A percentile compares a stretch with the other conserved stretches of the same genome.
These are phyloP conservation scores for Tetranychus piercei DNA, from an alignment of 2,888 invertebrate species.

Conservation along the genomic window DNA sequence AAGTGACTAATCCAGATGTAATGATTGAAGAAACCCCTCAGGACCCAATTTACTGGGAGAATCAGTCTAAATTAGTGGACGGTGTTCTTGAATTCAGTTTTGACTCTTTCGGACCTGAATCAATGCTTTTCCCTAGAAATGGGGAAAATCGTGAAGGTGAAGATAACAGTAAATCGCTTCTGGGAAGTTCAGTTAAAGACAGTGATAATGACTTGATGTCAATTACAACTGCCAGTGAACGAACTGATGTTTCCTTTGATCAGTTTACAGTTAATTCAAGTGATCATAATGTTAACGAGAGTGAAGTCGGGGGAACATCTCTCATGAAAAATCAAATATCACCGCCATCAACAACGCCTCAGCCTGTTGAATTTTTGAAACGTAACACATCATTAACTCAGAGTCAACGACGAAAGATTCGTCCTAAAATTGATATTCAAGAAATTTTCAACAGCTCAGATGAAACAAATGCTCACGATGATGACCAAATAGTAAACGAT, in stretches of 20 bases:
- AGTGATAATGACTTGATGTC: neutral
- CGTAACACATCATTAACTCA: constrained; percentile 19
- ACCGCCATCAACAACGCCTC: neutral
- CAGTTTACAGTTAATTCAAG: neutral
- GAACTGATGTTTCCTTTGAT: neutral
- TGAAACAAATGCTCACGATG: constrained; percentile 4
- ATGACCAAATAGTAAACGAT: neutral
- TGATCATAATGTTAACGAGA: neutral
- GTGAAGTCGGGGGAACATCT: neutral
- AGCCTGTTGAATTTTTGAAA: constrained; percentile 9
- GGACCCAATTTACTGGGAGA: constrained; percentile 13
- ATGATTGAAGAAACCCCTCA: constrained; percentile 8
- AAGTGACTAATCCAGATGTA: constrained; percentile 29
- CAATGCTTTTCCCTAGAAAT: constrained; percentile 17
- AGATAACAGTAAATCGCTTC: neutral
- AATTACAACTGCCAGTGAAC: neutral
- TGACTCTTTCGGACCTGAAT: constrained; percentile 24
- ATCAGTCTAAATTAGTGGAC: constrained; percentile 8
- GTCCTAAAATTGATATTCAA: constrained; percentile 19
- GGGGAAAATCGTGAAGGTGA: neutral
- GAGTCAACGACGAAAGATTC: constrained; percentile 22
- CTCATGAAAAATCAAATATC: neutral
- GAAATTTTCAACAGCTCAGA: constrained; percentile 19
- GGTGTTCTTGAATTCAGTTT: constrained; percentile 22
- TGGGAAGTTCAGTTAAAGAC: neutral